Evolutionary conservation across 2,797 vertebrate genomes (phyloP), one percentile per base, ranked within the genome.

Genomic region (Cryptoblepharus egeriae): DNA sequence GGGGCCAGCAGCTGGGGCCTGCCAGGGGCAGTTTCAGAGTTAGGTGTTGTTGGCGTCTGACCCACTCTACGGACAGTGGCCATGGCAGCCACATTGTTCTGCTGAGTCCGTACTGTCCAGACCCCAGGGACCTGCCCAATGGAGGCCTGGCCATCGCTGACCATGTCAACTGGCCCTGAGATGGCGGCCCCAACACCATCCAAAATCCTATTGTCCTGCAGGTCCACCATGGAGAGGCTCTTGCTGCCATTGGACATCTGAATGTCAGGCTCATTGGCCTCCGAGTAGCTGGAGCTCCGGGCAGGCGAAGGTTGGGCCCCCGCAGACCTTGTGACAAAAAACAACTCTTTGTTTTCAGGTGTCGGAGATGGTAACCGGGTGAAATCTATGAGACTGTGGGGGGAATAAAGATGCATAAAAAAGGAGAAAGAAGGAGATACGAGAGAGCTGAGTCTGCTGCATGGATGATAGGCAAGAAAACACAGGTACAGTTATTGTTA

Each of bases 311-410:
- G 97, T 95, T 99, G 98, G 89, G 98, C 96, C 93, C 97, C 98
- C 85, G 97, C 97, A 95, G 96, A 98, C 95, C 98, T 97, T 91
- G 98, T 99, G 95, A 99, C 98, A 94, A 99, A 99, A 97, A 99
- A 99, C 86, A 99, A 96, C 96, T 99, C 99, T 96, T 99, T 99
- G 95, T 99, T 99, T 97, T 99, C 98, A 84, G 98, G 98, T 93
- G 99, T 99, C 88, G 99, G 98, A 91, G 99, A 99, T 80, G 98
- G 99, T 94, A 99, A 97, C 95, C 99, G 94, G 88, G 99, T 99
- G 96, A 99, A 99, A 96, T 99, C 98, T 85, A 99, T 97, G 94
- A 99, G 96, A 94, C 99, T 99, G 97, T 91, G 82, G 93, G 93
- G 49, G 93, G 90, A 88, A 84, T 52, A 84, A 92, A 95, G 95